These are phyloP conservation scores for Chloroceryle aenea DNA, from an alignment of 2,113 vertebrate genomes.

Conservation along the genomic window DNA sequence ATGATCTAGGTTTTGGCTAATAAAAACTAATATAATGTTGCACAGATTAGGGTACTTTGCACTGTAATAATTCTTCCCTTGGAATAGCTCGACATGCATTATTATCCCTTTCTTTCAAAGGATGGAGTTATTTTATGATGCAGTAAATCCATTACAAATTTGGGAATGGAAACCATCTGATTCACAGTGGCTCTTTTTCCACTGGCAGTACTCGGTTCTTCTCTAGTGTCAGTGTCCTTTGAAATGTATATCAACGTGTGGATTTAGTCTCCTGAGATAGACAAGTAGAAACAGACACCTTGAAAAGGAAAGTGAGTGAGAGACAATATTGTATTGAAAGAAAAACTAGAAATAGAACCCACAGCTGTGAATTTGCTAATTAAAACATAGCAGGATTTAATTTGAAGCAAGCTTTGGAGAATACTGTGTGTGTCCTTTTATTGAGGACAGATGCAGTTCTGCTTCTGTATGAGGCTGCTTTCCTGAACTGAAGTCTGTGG, in stretches of 20 bases:
- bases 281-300: background rate
- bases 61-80: background rate
- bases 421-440: background rate
- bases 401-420: background rate
- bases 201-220: background rate
- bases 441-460: background rate
- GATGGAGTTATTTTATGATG: background rate
- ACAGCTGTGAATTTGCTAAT: background rate
- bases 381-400: background rate
- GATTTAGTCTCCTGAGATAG: background rate
- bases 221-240: fast-evolving
- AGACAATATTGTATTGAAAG: background rate
- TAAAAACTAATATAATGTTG: background rate
- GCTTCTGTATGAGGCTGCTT: background rate
- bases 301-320: background rate
- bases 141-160: background rate
- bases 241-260: background rate
- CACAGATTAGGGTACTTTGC: background rate
- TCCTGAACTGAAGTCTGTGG: background rate
- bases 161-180: background rate
- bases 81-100: background rate
- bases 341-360: background rate
- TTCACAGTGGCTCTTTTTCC: background rate
- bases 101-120: background rate
- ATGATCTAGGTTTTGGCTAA: background rate